phyloP scores from a whole-genome alignment of 2,888 invertebrate genomes.

The Monopis laevigella region DNA sequence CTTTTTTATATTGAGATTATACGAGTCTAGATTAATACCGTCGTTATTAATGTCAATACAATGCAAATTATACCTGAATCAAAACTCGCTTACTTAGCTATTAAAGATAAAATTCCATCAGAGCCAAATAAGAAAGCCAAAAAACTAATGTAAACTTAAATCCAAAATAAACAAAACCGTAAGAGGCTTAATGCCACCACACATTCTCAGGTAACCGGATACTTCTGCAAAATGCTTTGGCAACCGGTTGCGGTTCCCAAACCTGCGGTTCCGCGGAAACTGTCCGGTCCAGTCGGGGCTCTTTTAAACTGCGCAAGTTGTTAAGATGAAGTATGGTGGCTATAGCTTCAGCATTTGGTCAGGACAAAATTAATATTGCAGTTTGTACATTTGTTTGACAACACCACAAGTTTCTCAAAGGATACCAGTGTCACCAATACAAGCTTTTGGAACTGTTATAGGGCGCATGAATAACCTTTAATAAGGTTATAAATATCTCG shows the following conservation, averaged over 20 bases:
- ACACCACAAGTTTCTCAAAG: no score
- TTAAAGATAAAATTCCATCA: no score
- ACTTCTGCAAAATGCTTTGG: background rate
- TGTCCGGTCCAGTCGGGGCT: background rate
- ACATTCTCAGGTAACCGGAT: background rate
- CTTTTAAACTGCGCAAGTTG: conserved; percentile 2
- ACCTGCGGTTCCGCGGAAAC: conserved; percentile 1
- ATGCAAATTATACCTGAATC: no score
- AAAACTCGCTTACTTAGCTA: no score
- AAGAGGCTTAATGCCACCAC: conserved; percentile 1
- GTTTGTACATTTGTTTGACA: no score
- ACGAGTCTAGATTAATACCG: no score
- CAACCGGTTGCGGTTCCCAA: conserved; percentile 10
- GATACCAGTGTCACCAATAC: no score
- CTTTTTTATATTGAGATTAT: no score
- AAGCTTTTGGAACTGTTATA: no score
- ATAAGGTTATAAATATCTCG: no score
- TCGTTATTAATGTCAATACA: no score
- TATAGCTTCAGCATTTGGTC: background rate
- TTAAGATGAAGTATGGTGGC: conserved; percentile 7
- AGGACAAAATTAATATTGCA: background rate
- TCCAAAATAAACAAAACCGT: conserved; percentile 3
- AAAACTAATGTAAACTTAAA: conserved; percentile 7
- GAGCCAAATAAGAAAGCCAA: conserved; percentile 7
- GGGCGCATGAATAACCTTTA: no score